Evolutionary conservation across 2,113 vertebrate genomes (phyloP).

Genomic region (Salvelinus namaycush): DNA sequence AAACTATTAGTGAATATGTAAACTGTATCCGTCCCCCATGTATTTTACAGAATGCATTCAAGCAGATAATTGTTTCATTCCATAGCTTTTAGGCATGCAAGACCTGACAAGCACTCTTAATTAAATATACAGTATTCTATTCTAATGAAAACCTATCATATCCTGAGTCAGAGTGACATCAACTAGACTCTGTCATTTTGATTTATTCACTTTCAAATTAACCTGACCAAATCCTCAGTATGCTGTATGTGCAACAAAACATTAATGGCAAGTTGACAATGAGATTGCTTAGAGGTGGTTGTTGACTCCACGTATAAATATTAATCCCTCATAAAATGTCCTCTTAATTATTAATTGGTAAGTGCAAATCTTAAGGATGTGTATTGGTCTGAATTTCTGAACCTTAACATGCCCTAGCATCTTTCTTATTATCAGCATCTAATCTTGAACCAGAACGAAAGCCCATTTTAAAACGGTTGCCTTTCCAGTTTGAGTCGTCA

Average conservation of each 20-base stretch:
- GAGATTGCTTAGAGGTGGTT: background rate
- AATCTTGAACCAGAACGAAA: no score
- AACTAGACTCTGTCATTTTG: background rate
- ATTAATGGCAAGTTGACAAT: background rate
- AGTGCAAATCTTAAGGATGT: no score
- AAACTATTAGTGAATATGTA: slow-evolving; percentile 11
- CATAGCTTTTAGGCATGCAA: background rate
- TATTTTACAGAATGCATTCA: slow-evolving; percentile 6
- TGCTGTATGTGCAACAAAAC: background rate
- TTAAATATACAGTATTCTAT: background rate
- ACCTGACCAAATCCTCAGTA: background rate
- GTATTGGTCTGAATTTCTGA: no score
- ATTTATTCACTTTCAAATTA: background rate
- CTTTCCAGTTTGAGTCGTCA: background rate
- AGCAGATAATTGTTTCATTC: slow-evolving; percentile 12
- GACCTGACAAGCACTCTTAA: background rate
- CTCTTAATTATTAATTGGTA: no score
- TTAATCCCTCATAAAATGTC: no score
- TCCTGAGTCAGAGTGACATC: background rate
- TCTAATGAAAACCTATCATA: background rate
- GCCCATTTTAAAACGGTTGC: background rate
- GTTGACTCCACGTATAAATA: background rate
- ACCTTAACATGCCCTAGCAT: no score
- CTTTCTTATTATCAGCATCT: no score
- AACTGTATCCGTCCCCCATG: background rate